These are phyloP conservation scores for Aphidius ervi DNA, from an alignment of 1,140 invertebrate species.

Conservation along the genomic window DNA sequence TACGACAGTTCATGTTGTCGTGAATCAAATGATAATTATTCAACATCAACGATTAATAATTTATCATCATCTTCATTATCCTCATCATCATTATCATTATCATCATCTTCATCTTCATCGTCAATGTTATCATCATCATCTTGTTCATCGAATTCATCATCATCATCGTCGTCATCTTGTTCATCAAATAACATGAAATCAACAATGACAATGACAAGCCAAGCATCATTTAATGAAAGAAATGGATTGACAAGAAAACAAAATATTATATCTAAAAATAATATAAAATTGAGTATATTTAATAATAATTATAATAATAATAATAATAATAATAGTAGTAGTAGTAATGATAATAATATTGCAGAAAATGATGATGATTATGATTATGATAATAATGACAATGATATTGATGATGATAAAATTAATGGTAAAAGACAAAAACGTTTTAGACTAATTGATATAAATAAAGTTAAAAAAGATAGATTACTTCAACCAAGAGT, in stretches of 20 bases:
- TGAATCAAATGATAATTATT: constrained; percentile 26
- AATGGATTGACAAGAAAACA: no score
- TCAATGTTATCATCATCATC: neutral
- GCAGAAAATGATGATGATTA: constrained; percentile 2
- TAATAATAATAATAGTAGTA: neutral
- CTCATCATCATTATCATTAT: constrained; percentile 20
- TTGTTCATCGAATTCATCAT: neutral
- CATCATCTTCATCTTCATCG: constrained; percentile 19
- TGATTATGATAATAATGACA: constrained; percentile 12
- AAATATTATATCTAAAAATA: no score
- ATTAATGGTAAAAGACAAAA: neutral
- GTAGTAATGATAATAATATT: constrained; percentile 1
- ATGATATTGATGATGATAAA: constrained; percentile 20
- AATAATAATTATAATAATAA: neutral
- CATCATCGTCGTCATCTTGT: neutral
- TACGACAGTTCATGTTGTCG: constrained; percentile 37
- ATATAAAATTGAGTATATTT: no score
- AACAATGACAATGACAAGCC: no score
- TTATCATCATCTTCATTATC: neutral
- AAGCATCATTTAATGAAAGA: no score
- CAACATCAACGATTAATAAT: constrained; percentile 1
- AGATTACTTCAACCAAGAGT: constrained; percentile 45
- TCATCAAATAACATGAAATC: no score
- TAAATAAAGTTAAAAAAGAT: constrained; percentile 40
- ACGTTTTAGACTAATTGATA: constrained; percentile 23